Conservation (phyloP, 2,888 invertebrate genomes). For the Acanthopleura granulata region DNA sequence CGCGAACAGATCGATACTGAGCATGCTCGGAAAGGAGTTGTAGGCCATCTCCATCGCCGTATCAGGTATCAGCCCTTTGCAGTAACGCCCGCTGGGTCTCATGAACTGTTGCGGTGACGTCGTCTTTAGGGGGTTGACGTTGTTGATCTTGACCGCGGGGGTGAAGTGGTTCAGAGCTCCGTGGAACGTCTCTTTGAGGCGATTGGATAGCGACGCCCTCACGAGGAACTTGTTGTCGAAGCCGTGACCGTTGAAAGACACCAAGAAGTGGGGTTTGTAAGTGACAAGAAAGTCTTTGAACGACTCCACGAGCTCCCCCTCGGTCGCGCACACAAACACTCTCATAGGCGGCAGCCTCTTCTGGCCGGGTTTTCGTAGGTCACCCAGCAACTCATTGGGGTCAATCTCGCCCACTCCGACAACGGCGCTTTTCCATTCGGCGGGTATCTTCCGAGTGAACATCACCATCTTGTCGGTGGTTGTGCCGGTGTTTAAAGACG, state of each 20-base stretch:
- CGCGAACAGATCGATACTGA: neutral
- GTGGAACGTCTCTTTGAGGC: neutral
- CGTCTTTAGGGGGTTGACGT: neutral
- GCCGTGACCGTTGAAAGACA: neutral
- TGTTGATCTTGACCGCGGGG: neutral
- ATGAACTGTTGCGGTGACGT: neutral
- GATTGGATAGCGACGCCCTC: neutral
- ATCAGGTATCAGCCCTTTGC: neutral
- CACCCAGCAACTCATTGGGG: neutral
- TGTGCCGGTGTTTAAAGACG: neutral
- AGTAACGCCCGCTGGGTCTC: neutral
- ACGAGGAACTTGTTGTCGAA: conserved; percentile 1
- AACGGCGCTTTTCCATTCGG: neutral
- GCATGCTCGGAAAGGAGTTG: neutral
- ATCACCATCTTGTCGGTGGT: neutral
- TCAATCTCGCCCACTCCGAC: neutral
- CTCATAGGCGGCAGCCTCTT: neutral
- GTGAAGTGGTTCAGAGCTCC: neutral
- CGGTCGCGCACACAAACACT: neutral
- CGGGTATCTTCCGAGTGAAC: neutral
- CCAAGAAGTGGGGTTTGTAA: conserved; percentile 1
- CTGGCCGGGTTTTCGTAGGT: neutral
- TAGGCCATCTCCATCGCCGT: conserved; percentile 1
- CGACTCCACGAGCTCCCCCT: neutral
- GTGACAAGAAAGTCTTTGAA: neutral